A percentile compares a stretch with the other conserved stretches of the same genome.
Evolutionary conservation across 2,888 invertebrate species (phyloP).

Genomic region (Leptarthrus brevirostris): DNA sequence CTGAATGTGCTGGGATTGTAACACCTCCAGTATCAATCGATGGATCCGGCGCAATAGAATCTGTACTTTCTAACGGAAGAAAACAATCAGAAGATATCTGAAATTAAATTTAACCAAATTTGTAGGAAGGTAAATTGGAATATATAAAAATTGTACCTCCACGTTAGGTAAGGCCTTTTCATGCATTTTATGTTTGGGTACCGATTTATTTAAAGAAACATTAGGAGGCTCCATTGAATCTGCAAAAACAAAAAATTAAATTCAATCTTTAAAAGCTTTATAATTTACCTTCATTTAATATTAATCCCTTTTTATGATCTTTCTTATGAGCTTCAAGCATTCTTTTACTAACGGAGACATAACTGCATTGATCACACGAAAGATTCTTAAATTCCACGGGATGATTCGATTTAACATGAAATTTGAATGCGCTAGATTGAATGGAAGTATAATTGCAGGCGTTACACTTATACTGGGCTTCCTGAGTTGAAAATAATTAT

Average conservation of each 20-base stretch:
- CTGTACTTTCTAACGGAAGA: constrained; percentile 63
- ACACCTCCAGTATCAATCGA: constrained; percentile 65
- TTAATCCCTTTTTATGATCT: constrained; percentile 63
- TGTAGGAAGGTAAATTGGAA: neutral
- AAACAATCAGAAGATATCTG: constrained; percentile 64
- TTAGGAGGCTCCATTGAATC: constrained; percentile 60
- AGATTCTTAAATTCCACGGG: constrained; percentile 64
- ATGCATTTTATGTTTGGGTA: constrained; percentile 53
- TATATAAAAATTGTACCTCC: constrained; percentile 56
- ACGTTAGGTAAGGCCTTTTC: constrained; percentile 57
- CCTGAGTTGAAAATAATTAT: too few species aligned
- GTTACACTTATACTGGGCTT: constrained; percentile 73
- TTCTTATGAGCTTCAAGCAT: constrained; percentile 61
- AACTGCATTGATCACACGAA: constrained; percentile 63
- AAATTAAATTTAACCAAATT: constrained; percentile 3
- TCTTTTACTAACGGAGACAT: constrained; percentile 60
- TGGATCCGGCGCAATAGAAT: constrained; percentile 63
- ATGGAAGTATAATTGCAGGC: constrained; percentile 77
- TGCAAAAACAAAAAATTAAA: constrained; percentile 16
- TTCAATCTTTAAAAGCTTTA: neutral
- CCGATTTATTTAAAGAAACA: constrained; percentile 56
- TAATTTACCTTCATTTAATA: constrained; percentile 60
- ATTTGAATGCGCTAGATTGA: constrained; percentile 76
- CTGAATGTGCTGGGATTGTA: constrained; percentile 64
- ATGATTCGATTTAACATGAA: constrained; percentile 71